phyloP scores from a whole-genome alignment of 2,888 invertebrate genomes.

The Microchrysa polita region DNA sequence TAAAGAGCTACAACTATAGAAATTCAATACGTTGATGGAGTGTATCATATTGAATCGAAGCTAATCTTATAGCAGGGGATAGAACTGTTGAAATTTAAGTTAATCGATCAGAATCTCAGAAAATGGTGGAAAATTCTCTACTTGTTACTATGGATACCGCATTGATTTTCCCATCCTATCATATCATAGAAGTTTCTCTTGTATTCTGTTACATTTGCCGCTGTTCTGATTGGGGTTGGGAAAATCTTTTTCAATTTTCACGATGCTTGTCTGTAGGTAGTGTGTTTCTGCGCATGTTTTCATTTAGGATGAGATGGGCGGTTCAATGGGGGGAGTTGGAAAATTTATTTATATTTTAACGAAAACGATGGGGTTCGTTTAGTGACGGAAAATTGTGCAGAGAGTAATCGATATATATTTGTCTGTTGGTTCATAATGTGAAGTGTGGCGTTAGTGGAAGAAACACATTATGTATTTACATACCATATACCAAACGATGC shows the following conservation, averaged over 20 bases:
- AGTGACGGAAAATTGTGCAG: too few species aligned
- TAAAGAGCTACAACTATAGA: constrained; percentile 11
- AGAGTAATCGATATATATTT: too few species aligned
- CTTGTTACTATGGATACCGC: constrained; percentile 43
- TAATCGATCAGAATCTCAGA: constrained; percentile 33
- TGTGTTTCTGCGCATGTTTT: constrained; percentile 33
- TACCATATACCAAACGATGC: too few species aligned
- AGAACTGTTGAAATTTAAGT: neutral
- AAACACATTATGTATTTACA: too few species aligned
- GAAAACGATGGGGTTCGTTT: too few species aligned
- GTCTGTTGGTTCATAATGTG: too few species aligned
- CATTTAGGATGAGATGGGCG: neutral
- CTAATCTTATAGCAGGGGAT: too few species aligned
- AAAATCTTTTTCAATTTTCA: constrained; percentile 14
- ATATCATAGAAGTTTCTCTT: too few species aligned
- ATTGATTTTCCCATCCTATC: constrained; percentile 44
- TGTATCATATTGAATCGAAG: too few species aligned
- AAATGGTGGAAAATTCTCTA: constrained; percentile 27
- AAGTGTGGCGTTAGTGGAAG: too few species aligned
- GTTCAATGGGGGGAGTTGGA: neutral
- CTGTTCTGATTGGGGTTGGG: neutral
- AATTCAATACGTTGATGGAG: neutral
- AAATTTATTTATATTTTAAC: constrained; percentile 21
- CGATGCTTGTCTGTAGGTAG: neutral
- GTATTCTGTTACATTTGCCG: constrained; percentile 9